phyloP scores from a whole-genome alignment of 1,140 invertebrate species.

The Solenopsis invicta region DNA sequence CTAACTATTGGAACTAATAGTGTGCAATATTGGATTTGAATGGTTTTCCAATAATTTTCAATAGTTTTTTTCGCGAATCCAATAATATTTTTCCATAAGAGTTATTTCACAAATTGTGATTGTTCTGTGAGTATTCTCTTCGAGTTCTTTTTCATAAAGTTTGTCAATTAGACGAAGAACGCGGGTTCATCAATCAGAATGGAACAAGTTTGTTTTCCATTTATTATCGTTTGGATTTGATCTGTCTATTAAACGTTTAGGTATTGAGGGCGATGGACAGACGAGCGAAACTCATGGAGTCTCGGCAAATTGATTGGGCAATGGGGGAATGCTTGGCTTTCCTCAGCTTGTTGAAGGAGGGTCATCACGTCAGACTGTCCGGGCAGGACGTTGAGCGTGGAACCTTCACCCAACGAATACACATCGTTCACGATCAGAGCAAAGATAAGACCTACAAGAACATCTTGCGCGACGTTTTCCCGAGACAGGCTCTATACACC shows the following conservation, averaged over 20 bases:
- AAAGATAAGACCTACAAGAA: conserved; percentile 89
- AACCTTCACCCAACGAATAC: conserved; percentile 93
- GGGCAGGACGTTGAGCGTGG: conserved; percentile 96
- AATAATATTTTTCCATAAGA: too few species aligned
- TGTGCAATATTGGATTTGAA: too few species aligned
- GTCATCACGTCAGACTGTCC: conserved; percentile 89
- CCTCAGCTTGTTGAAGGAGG: conserved; percentile 91
- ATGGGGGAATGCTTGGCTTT: conserved; percentile 94
- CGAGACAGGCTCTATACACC: conserved; percentile 92
- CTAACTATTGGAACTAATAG: too few species aligned
- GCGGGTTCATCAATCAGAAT: too few species aligned
- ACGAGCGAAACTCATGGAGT: conserved; percentile 90
- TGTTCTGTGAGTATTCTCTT: too few species aligned
- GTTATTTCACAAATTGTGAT: too few species aligned
- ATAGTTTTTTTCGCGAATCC: too few species aligned
- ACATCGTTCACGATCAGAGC: conserved; percentile 94
- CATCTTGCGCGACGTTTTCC: conserved; percentile 90
- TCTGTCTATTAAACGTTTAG: conserved; percentile 85
- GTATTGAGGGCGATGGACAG: conserved; percentile 88
- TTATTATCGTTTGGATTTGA: background rate
- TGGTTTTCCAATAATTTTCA: too few species aligned
- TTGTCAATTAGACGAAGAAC: too few species aligned
- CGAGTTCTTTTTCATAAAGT: too few species aligned
- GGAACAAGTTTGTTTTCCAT: too few species aligned
- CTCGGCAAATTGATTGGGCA: conserved; percentile 93